Base-by-base conservation (phyloP, 2,888 invertebrate species). In the Drosophila diplacantha region DNA sequence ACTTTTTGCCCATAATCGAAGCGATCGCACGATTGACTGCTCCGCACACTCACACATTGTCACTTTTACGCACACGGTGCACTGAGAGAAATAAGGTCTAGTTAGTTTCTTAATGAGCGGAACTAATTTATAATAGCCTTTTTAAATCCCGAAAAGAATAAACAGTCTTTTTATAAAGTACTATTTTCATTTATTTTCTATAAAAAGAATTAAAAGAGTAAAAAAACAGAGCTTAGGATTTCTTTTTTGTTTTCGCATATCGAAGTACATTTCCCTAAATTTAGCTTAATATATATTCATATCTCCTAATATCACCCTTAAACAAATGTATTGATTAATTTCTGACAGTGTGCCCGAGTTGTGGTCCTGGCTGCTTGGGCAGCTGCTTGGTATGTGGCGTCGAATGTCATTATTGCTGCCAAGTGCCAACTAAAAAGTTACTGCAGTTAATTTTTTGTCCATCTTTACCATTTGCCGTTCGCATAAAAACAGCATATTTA, bases 341-440 rank as follows among this genome's bases (percentile, higher is more conserved):
- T 49, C 38, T 54, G 52, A 5, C 55, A 44, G 44, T 44, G 44
- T 20, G 2, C 5, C 35, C 46, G 43, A 29, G 41, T 47, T 22
- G 52, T 53, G 58, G 49, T 60, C 53, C 61, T 65, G 71, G 72
- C 66, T 49, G 54, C 54, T 54, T 54, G 65, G 60, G 72, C 69
- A 71, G 73, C 74, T 74, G 78, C 82, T 83, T 85, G 81, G 85
- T 85, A 85, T 86, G 85, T 85, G 86, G 85, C 85, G 84, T 85
- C 86, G 85, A 85, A 85, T 86, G 85, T 86, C 85, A 86, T 86
- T 86, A 86, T 85, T 76, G 81, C 81, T 74, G 75, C 71, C 81
- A 85, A 85, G 86, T 85, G 85, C 85, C 82, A 85, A 85, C 83
- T 83, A 84, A 83, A 85, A 84, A 83, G 83, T 80, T 81, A 74